Conservation (phyloP, 2,113 vertebrate genomes). For the Indicator maculatus region DNA sequence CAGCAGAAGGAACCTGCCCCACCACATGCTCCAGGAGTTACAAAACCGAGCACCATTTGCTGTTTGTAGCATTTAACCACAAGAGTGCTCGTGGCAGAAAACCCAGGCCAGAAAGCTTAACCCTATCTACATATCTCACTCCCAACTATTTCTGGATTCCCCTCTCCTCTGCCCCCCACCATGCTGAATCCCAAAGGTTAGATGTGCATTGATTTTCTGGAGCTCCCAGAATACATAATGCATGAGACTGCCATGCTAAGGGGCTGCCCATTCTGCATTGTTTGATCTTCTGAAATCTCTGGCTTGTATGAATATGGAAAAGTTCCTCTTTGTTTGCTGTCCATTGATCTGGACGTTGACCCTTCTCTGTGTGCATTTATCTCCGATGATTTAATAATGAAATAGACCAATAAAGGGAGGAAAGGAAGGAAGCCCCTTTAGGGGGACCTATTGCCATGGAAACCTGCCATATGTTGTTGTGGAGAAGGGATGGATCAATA, state of each 20-base stretch:
- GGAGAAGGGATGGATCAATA: slow-evolving; percentile 27
- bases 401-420: slow-evolving; percentile 25
- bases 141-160: neutral
- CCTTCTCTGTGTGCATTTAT: slow-evolving; percentile 18
- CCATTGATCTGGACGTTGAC: slow-evolving; percentile 46
- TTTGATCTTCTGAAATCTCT: slow-evolving; percentile 59
- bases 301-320: slow-evolving; percentile 50
- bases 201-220: neutral
- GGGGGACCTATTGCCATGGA: slow-evolving; percentile 37
- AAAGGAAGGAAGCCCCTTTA: slow-evolving; percentile 30
- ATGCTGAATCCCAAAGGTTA: neutral
- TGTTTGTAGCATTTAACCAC: neutral
- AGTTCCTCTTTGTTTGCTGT: slow-evolving; percentile 46
- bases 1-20: neutral
- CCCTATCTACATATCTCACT: neutral
- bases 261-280: neutral
- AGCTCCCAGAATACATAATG: slow-evolving; percentile 30
- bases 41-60: neutral
- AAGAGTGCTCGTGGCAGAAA: neutral
- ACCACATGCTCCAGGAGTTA: neutral
- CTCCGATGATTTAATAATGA: slow-evolving; percentile 55
- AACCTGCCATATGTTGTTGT: neutral
- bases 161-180: neutral
- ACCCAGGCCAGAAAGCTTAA: neutral
- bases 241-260: neutral